Evolutionary conservation across 2,888 invertebrate species (phyloP), one percentile per base, ranked within the genome.

Genomic region (Anagyrus pseudococci): DNA sequence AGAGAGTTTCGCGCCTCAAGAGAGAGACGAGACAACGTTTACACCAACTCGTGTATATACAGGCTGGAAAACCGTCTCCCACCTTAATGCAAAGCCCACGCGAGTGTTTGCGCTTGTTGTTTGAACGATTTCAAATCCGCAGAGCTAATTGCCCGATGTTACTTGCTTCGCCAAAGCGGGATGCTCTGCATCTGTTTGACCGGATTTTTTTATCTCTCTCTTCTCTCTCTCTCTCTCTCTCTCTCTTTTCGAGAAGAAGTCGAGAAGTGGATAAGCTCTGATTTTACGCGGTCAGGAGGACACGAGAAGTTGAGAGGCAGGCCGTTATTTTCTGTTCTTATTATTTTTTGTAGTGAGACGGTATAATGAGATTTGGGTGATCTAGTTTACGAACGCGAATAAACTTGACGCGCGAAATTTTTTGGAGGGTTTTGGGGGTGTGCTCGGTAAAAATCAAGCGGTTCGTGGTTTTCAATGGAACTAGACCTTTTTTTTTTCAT

Each of bases 101-200:
- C 48, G 19, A 3, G 26, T 59, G 37, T 55, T 64, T 64, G 33
- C 58, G 2, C 13, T 7, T 10, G 7, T n/a, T 59, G 49, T 64
- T 64, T 55, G 55, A 56, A 26, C 55, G 55, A 58, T 58, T 64
- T 55, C 50, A 55, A 41, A 59, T 58, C 50, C 20, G n/a, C 15
- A 20, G 29, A 26, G 33, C 54, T 62, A 58, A 58, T 58, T 55
- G 49, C 41, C 29, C 20, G 10, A n/a, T 43, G 40, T n/a, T n/a
- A 50, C 52, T 57, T 41, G 49, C 47, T 41, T 17, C 33, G 49
- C 23, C 48, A 54, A 49, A 49, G 49, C 49, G 20, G 43, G 22
- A 23, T 41, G 29, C 22, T 52, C 46, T 46, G 41, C 41, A 23
- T 17, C 7, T 22, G n/a, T n/a, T 13, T 40, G 20, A 13, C 37